These are phyloP conservation scores for Graptemys geographica DNA, from an alignment of 2,797 vertebrate genomes.

Conservation along the genomic window DNA sequence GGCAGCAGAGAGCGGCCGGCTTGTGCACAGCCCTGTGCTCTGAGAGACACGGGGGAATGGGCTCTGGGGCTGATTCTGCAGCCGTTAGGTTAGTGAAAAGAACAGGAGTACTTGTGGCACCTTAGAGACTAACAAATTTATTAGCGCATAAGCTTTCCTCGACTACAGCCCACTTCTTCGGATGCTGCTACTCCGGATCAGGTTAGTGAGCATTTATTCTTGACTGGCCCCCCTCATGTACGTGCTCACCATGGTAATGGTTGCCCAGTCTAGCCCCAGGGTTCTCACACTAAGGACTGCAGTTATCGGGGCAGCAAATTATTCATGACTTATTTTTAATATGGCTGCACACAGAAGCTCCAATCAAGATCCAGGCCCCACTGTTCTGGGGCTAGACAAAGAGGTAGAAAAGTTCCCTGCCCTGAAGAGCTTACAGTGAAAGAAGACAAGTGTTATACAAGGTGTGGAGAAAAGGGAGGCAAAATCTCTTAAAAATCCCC, in stretches of 20 bases:
- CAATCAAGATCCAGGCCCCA: background rate
- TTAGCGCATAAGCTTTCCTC: no score
- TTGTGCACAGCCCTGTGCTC: background rate
- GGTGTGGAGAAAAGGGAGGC: background rate
- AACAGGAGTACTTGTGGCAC: no score
- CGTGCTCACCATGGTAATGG: background rate
- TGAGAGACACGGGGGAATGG: background rate
- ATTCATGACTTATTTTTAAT: background rate
- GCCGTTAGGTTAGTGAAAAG: no score
- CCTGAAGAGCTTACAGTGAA: background rate
- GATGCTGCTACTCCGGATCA: no score
- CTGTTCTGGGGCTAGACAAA: background rate
- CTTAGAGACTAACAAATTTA: no score
- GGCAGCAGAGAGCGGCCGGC: no score
- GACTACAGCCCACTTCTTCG: no score
- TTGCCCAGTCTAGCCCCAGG: background rate
- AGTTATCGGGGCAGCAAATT: background rate
- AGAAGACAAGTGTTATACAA: background rate
- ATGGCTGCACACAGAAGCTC: background rate
- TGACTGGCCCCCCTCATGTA: no score
- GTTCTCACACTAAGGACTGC: background rate
- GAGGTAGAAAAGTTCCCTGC: no score
- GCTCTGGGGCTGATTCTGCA: background rate
- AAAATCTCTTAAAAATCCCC: background rate
- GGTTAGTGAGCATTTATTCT: background rate